Conservation (phyloP, 2,888 invertebrate species). For the Furcula furcula region DNA sequence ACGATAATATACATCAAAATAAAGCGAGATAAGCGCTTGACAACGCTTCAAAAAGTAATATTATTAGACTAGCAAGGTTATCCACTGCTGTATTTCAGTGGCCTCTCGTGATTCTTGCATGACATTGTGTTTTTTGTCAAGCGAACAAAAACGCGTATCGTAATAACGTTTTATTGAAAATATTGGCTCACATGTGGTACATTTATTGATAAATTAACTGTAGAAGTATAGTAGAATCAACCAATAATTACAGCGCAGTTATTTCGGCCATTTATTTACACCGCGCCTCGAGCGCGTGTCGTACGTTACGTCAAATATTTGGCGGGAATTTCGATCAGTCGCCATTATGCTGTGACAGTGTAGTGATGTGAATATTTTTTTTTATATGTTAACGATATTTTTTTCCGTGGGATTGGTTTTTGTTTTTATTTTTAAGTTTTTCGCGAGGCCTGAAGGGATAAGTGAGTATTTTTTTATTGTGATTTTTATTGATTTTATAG, state of each 20-base stretch:
- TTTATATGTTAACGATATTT: slow-evolving; percentile 59
- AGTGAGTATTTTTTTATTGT: slow-evolving; percentile 41
- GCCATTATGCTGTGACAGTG: slow-evolving; percentile 48
- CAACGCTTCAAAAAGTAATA: slow-evolving; percentile 19
- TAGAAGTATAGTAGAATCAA: too few relatives aligned
- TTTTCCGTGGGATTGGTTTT: slow-evolving; percentile 47
- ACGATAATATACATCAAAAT: slow-evolving; percentile 28
- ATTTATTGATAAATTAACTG: slow-evolving; percentile 15
- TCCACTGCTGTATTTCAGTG: slow-evolving; percentile 31
- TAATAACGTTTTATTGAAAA: slow-evolving; percentile 9
- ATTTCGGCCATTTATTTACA: too few relatives aligned
- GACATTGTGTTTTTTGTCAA: not conserved
- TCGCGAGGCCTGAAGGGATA: slow-evolving; percentile 25
- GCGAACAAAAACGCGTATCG: too few relatives aligned
- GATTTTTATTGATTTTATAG: too few relatives aligned
- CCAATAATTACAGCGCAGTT: too few relatives aligned
- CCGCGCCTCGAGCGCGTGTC: slow-evolving; percentile 45
- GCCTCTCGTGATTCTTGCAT: slow-evolving; percentile 16
- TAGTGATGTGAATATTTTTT: slow-evolving; percentile 60
- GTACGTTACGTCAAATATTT: slow-evolving; percentile 43
- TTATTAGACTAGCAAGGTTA: slow-evolving; percentile 37
- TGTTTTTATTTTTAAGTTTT: slow-evolving; percentile 45
- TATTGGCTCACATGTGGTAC: slow-evolving; percentile 14
- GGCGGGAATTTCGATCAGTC: slow-evolving; percentile 55
- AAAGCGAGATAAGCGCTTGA: slow-evolving; percentile 38